phyloP scores from a whole-genome alignment of 2,888 invertebrate genomes.

The Lasioglossum vierecki region DNA sequence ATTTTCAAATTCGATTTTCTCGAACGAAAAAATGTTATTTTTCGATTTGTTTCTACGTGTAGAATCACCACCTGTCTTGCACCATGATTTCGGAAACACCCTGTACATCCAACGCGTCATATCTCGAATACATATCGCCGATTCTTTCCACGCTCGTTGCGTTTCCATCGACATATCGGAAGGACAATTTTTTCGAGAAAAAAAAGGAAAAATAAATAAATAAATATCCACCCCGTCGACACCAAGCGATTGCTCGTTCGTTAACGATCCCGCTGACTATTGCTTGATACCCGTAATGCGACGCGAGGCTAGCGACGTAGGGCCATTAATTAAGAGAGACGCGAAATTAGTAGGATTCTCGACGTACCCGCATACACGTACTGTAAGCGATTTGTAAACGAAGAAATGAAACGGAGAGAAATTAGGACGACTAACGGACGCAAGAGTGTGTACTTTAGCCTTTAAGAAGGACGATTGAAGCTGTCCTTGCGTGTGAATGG shows the following conservation, averaged over 20 bases:
- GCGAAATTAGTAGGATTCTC: slow-evolving; percentile 12
- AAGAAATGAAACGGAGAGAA: slow-evolving; percentile 5
- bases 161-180: slow-evolving; percentile 50
- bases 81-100: neutral
- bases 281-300: slow-evolving; percentile 15
- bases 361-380: slow-evolving; percentile 27
- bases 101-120: slow-evolving; percentile 17
- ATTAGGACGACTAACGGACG: slow-evolving; percentile 23
- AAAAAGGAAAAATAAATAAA: neutral
- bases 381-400: slow-evolving; percentile 33
- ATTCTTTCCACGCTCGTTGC: slow-evolving; percentile 23
- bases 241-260: slow-evolving; percentile 6
- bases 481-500: slow-evolving; percentile 60
- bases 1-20: neutral
- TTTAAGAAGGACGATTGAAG: slow-evolving; percentile 47
- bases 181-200: neutral
- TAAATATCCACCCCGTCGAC: neutral
- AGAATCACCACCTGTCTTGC: neutral
- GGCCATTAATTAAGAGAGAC: neutral
- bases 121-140: slow-evolving; percentile 38
- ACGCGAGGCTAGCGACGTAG: slow-evolving; percentile 23
- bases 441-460: slow-evolving; percentile 35
- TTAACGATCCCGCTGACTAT: slow-evolving; percentile 20
- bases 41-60: neutral
- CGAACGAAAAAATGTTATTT: neutral